Conservation (phyloP, 2,888 invertebrate species). For the Leptinotarsa haldemani region DNA sequence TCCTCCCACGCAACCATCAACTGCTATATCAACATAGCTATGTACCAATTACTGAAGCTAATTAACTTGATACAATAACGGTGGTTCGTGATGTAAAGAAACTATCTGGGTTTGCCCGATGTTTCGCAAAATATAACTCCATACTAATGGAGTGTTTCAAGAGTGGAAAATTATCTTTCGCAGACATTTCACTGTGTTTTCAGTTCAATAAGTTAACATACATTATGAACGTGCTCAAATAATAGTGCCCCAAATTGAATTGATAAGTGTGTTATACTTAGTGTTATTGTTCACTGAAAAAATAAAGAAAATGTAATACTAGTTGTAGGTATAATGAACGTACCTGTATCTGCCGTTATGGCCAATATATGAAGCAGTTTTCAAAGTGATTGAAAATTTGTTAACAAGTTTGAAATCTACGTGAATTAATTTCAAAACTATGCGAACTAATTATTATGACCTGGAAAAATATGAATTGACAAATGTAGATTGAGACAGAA, state of each 20-base stretch:
- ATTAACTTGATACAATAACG: slow-evolving; percentile 3
- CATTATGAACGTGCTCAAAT: not conserved
- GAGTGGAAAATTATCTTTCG: not conserved
- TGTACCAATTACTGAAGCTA: not conserved
- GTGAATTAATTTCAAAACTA: too few species aligned
- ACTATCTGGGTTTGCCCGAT: not conserved
- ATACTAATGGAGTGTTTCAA: not conserved
- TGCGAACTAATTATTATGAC: too few species aligned
- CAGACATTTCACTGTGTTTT: not conserved
- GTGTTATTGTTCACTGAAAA: too few species aligned
- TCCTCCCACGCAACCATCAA: not conserved
- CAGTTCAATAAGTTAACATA: not conserved
- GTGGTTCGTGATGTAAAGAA: not conserved
- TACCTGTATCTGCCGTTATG: too few species aligned
- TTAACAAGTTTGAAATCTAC: too few species aligned
- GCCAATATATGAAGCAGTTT: too few species aligned
- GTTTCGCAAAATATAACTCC: not conserved
- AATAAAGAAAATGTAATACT: too few species aligned
- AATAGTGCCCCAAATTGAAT: not conserved
- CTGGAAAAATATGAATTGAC: too few species aligned
- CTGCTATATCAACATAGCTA: not conserved
- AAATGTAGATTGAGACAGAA: too few species aligned
- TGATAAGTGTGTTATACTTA: too few species aligned
- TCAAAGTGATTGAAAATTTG: too few species aligned
- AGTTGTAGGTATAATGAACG: too few species aligned